Base-by-base conservation (phyloP, 1,140 invertebrate species). In the Magallana angulata region DNA sequence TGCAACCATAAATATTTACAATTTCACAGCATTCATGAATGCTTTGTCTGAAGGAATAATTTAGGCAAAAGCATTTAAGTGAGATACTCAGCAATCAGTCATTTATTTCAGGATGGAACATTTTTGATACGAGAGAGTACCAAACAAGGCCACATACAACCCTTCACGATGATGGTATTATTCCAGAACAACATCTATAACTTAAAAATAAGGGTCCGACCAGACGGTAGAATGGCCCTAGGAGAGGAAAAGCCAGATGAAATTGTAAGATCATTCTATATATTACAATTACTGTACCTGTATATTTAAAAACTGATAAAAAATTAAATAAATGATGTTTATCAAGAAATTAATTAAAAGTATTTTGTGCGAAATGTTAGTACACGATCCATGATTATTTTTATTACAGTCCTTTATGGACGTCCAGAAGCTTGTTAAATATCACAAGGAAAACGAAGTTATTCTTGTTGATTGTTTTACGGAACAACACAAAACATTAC, bases 161-260 rank as follows among this genome's bases (percentile, higher is more conserved):
- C 90, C 4, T 91, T 87, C 68, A 91, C 90, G 4, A 81, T 91
- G 14, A 88, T 88, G 62, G 89, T 91, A 5, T 48, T 89, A 8
- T 90, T 85, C 68, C 83, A 87, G 8, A 60, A 60, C n/a, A 86
- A 88, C 58, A 82, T 89, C 12, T 89, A 89, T 81, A 90, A 90
- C 57, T 83, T 91, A 7, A 87, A 88, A 57, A 88, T 91, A 12
- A 76, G 90, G 18, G 76, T 86, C 11, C 56, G 89, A 16, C 30
- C 56, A 59, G 90, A 91, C 80, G 59, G 87, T 24, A 88, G 81
- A 60, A 85, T 86, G 36, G 90, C 90, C 7, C 64, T 91, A 16
- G 90, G 90, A 58, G 85, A 88, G 12, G 90, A 91, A 84, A 91
- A 91, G 84, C 30, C 82, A 48, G 89, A 90, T 76, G 90, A 91